Evolutionary conservation across 2,888 invertebrate genomes (phyloP).

Genomic region (Calliopum simillimum): DNA sequence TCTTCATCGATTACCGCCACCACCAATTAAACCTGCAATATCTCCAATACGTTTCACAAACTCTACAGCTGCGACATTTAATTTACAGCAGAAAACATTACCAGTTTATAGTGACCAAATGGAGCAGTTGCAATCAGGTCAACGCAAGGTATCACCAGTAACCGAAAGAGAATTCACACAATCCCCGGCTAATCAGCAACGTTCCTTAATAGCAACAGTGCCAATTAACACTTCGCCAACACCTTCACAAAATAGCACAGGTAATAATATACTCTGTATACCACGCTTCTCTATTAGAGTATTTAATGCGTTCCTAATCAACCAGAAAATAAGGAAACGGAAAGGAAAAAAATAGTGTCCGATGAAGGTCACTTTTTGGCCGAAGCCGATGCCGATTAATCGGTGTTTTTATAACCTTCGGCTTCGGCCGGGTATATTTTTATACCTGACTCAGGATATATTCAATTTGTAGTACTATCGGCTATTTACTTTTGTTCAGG

Average conservation of each 20-base stretch:
- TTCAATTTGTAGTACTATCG: too few relatives aligned
- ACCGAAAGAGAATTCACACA: constrained; percentile 46
- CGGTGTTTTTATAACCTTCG: too few relatives aligned
- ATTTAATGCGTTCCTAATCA: neutral
- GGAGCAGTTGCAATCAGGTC: constrained; percentile 35
- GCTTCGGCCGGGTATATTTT: too few relatives aligned
- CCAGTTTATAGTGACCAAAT: constrained; percentile 35
- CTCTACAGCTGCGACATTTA: neutral
- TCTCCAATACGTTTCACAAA: neutral
- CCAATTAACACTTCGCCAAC: constrained; percentile 72
- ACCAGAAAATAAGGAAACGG: too few relatives aligned
- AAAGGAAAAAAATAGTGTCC: too few relatives aligned
- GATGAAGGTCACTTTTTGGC: too few relatives aligned
- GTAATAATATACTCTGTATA: constrained; percentile 52
- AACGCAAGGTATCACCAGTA: constrained; percentile 35
- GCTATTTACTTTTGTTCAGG: too few relatives aligned
- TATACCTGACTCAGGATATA: too few relatives aligned
- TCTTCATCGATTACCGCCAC: constrained; percentile 58
- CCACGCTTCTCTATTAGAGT: neutral
- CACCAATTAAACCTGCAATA: constrained; percentile 42
- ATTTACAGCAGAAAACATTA: constrained; percentile 42
- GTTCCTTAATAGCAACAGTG: constrained; percentile 36
- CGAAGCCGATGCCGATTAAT: too few relatives aligned
- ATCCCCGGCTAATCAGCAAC: constrained; percentile 43
- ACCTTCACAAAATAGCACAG: constrained; percentile 75